Evolutionary conservation across 2,888 invertebrate genomes (phyloP).

Genomic region (Tridacna gigas): DNA sequence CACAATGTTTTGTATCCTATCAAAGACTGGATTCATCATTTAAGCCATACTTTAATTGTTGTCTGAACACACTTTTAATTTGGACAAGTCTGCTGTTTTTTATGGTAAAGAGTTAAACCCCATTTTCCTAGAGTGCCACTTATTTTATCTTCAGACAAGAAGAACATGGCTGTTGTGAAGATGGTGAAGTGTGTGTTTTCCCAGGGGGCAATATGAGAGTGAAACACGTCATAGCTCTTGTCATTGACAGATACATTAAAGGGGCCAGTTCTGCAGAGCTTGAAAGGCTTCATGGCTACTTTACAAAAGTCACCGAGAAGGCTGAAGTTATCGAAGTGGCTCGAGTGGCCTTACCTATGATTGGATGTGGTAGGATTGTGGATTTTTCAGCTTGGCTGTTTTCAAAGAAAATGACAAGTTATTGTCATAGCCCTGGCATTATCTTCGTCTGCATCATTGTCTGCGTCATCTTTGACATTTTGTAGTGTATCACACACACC

Average conservation of each 20-base stretch:
- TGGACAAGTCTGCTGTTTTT: no score
- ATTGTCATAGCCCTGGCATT: no score
- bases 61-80: no score
- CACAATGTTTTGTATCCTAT: no score
- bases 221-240: background rate
- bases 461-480: no score
- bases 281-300: background rate
- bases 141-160: background rate
- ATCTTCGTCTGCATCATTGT: no score
- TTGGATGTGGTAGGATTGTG: slow-evolving; percentile 26
- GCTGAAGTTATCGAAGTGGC: slow-evolving; percentile 11
- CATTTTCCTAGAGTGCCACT: background rate
- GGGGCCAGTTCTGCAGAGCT: background rate
- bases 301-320: background rate
- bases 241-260: background rate
- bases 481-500: no score
- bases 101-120: no score
- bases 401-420: no score
- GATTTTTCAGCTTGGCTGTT: no score
- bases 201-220: slow-evolving; percentile 7
- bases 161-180: background rate
- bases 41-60: no score
- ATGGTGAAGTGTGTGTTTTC: slow-evolving; percentile 6
- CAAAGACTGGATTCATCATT: no score
- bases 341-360: slow-evolving; percentile 7